Base-by-base conservation (phyloP, 2,113 vertebrate species). In the Ivindomyrus marchei region DNA sequence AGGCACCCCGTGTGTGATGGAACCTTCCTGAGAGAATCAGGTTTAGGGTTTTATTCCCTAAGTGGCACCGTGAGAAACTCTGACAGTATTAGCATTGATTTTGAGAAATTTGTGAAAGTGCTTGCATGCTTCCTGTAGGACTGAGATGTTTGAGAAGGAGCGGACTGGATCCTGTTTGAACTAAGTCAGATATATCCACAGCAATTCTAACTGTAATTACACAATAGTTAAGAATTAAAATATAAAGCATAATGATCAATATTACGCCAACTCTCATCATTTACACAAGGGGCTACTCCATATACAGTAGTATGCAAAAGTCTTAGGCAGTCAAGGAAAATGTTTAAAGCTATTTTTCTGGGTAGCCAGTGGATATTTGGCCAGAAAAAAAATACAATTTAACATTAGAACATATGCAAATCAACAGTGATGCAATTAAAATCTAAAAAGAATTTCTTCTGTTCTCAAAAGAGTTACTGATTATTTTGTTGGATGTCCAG, bases 41-140 rank as follows among this genome's bases (percentile, higher is more conserved):
- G 96, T 96, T 95, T 96, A 95, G 50, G 93, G 95, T 94, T 95
- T 92, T 94, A 39, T 39, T 77, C 31, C 70, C 15, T 77, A 77
- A 77, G 31, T 94, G 62, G 90, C 94, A 86, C 80, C 80, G 94
- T 91, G 95, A 95, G 91, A 93, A 95, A 95, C 92, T 93, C 89
- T 92, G 95, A 97, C 91, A 94, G 94, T 94, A 93, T 96, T 97
- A 96, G 92, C 95, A 97, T 96, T 94, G 96, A 96, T 96, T 96
- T 93, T 91, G 95, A 95, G 95, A 95, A 95, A 97, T 96, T 96
- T 96, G 96, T 95, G 95, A 94, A 95, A 95, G 94, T 93, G 95
- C 93, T 93, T 94, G 45, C 31, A 4, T 31, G 36, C 84, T 90
- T 87, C 84, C 89, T 66, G 39, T 15, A 47, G 53, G 42, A 24